Evolutionary conservation across 2,888 invertebrate species (phyloP), one percentile per base, ranked within the genome.

Genomic region (Phymatocera aterrima): DNA sequence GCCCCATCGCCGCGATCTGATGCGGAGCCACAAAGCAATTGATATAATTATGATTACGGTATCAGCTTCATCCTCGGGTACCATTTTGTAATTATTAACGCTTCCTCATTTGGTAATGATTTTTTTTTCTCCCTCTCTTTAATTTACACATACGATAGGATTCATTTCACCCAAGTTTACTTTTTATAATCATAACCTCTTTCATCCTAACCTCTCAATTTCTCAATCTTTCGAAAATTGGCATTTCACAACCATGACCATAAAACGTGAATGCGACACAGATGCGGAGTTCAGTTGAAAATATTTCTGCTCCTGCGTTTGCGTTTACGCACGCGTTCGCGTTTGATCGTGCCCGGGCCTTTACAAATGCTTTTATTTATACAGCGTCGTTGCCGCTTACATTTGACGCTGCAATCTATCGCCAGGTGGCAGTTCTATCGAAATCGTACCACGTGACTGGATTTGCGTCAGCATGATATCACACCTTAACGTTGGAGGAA

Each of bases 1-100:
- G 10, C 68, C 68, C 28, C 68, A 68, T 46, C 43, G 43, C 12
- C 43, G 68, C 8, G 37, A 24, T 37, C 43, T 68, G 57, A 24
- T 57, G 21, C 57, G 5, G 10, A 64, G 34, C 64, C 64, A 64
- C 18, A 64, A 64, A 3, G 18, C n/a, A 37, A 37, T 37, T 5
- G 64, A 64, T 34, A 64, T 34, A 12, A 64, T n/a, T 4, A 64
- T 21, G n/a, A 64, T 64, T 18, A 18, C 18, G n/a, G 15, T 37
- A 64, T 34, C 64, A 12, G 21, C 34, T 37, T 64, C 64, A 18
- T 64, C 34, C 6, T 64, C 64, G 12, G 12, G n/a, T 21, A 21
- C 57, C 57, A 57, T 57, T 21, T 21, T 57, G n/a, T 24, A 57
- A 21, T 24, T 57, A 21, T 57, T 24, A n/a, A 15, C n/a, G 15